phyloP scores from a whole-genome alignment of 2,113 vertebrate species.

The Bubo bubo region DNA sequence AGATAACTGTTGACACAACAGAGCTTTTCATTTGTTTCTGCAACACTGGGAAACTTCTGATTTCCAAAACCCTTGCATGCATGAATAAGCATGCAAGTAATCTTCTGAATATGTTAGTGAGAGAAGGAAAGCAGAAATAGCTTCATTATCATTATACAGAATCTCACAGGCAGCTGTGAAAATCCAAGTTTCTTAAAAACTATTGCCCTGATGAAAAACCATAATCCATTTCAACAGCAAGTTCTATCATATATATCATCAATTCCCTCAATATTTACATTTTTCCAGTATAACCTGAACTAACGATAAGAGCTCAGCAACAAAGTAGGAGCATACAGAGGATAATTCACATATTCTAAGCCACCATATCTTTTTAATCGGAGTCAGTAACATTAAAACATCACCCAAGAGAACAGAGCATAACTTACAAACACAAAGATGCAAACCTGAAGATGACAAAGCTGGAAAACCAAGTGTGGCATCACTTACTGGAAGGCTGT shows the following conservation, averaged over 20 bases:
- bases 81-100: background rate
- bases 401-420: background rate
- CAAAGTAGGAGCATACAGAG: background rate
- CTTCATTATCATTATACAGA: background rate
- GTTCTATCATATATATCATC: background rate
- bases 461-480: background rate
- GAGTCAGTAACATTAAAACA: background rate
- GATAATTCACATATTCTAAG: background rate
- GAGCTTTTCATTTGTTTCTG: background rate
- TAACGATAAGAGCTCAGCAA: background rate
- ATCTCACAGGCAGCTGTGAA: background rate
- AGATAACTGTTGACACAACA: background rate
- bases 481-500: background rate
- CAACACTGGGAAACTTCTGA: background rate
- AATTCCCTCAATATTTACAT: background rate
- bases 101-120: background rate
- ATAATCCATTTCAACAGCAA: background rate
- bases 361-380: background rate
- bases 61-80: background rate
- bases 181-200: background rate
- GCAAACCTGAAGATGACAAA: background rate
- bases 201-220: background rate
- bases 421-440: background rate
- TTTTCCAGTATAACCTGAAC: background rate
- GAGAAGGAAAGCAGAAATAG: background rate